Base-by-base conservation (phyloP, 2,888 invertebrate species). In the Dicycla oo region DNA sequence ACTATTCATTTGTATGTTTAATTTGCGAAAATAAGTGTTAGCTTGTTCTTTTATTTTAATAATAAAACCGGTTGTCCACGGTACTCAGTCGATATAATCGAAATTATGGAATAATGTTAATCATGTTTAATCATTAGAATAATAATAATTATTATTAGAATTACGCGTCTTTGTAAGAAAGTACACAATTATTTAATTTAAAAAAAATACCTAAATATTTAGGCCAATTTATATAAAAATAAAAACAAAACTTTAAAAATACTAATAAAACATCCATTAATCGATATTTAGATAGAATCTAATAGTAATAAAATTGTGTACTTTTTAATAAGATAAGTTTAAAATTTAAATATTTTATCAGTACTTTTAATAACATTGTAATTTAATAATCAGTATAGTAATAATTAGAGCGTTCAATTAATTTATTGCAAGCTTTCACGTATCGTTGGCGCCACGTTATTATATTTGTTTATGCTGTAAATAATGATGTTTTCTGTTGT, bases 41-140 rank as follows among this genome's bases (percentile, higher is more conserved):
- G 23, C 67, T 70, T 53, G 38, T 63, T 38, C 10, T 15, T 20
- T 47, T 49, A 34, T 61, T 34, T 51, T 66, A 5, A 38, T 26
- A 7, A 49, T 3, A 23, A 51, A 60, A 38, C 51, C 53, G 47
- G 13, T 7, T 30, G 49, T 30, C 11, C 51, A 47, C 49, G 62
- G 61, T 69, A 60, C n/a, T 63, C 56, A 53, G 23, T 69, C 65
- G 78, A 77, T 77, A 10, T 56, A 53, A 77, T 80, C 77, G 62
- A 58, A 68, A 20, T 34, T 20, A 51, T 20, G 54, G 20, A 64
- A 47, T 56, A 56, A 47, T 61, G 0, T 53, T 26, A 58, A 56
- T 54, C 51, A 45, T 57, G 43, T 63, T 23, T 81, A 68, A 62
- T 62, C 38, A 10, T 54, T 56, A 63, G 11, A 49, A 66, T 62